These are phyloP conservation scores for Prunella fulvescens DNA, from an alignment of 2,113 vertebrate genomes.

Conservation along the genomic window DNA sequence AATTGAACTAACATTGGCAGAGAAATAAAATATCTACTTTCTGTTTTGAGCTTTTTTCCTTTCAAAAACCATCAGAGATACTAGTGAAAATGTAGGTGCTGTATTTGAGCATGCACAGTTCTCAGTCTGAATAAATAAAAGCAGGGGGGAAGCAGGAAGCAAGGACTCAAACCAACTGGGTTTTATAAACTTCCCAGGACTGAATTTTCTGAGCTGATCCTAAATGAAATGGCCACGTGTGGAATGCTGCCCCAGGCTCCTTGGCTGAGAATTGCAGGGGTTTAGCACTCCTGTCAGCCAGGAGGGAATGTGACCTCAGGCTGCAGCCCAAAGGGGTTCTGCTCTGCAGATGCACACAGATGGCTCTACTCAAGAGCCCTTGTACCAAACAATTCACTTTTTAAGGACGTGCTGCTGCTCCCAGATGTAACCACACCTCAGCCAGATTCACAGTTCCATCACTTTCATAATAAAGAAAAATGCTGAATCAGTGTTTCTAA, in stretches of 20 bases:
- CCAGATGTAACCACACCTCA: background rate
- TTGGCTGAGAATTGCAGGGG: background rate
- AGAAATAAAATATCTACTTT: background rate
- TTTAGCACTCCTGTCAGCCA: background rate
- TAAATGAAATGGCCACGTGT: background rate
- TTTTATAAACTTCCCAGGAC: background rate
- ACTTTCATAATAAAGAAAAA: background rate
- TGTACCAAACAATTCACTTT: background rate
- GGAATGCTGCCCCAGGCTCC: background rate
- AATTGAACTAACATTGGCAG: background rate
- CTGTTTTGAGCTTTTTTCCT: background rate
- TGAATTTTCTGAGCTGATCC: background rate
- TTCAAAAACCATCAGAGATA: background rate
- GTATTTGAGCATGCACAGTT: background rate
- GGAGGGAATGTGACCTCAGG: background rate
- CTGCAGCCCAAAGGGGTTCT: background rate
- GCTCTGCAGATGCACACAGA: background rate
- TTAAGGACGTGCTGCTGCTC: background rate
- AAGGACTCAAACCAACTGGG: background rate
- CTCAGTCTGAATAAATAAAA: background rate
- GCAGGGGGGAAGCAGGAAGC: rapidly evolving
- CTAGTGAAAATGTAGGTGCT: background rate
- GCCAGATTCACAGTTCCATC: background rate
- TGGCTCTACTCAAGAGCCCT: background rate
- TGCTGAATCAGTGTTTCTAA: background rate